Evolutionary conservation across 2,888 invertebrate genomes (phyloP).

Genomic region (Phaonia tiefii): DNA sequence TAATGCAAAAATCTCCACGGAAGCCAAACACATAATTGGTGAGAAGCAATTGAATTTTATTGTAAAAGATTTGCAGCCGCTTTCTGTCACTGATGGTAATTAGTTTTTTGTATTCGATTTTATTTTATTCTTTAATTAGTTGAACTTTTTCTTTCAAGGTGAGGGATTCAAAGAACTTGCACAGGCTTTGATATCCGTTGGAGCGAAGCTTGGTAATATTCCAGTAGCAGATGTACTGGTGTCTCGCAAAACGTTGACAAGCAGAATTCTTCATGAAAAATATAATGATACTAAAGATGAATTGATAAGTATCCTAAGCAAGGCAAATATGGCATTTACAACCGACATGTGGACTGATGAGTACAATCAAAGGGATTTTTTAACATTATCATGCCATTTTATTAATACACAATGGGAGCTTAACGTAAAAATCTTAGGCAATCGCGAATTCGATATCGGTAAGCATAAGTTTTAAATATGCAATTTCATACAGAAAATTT

Average conservation of each 20-base stretch:
- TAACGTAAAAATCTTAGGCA: neutral
- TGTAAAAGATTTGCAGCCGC: no score
- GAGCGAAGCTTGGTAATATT: neutral
- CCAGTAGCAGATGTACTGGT: neutral
- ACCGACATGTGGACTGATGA: conserved; percentile 35
- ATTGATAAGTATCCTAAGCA: neutral
- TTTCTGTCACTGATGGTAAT: no score
- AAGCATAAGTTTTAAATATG: no score
- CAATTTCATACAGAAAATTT: no score
- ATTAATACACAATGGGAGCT: neutral
- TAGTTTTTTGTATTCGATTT: no score
- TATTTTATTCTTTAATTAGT: no score
- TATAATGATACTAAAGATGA: neutral
- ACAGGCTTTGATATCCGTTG: no score
- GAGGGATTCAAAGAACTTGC: no score
- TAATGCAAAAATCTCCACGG: no score
- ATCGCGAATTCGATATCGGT: neutral
- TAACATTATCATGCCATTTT: conserved; percentile 1
- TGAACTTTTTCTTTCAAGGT: no score
- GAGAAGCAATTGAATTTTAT: no score
- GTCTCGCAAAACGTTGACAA: neutral
- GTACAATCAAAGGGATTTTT: conserved; percentile 23
- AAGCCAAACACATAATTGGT: no score
- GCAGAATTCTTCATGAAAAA: neutral
- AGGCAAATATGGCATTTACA: neutral